Percentiles rank a stretch among this genome's conserved stretches.
Conservation (phyloP, 2,113 vertebrate species). For the Microcebus ravelobensis region DNA sequence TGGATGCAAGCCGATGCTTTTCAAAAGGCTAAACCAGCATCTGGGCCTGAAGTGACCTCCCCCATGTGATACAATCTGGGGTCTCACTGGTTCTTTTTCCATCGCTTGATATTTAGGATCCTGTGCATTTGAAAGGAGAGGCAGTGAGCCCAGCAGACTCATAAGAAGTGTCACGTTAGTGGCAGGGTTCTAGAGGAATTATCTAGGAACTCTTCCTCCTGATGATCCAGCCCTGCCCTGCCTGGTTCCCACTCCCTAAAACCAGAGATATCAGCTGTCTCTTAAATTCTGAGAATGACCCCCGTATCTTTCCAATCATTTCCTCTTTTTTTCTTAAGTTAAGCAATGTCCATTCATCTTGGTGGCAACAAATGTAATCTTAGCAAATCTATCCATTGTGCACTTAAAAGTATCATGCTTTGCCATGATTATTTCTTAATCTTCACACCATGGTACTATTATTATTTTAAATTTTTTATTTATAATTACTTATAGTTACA, state of each 20-base stretch:
- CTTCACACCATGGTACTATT: background rate
- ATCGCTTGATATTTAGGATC: background rate
- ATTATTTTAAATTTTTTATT: no score
- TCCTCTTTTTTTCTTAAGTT: background rate
- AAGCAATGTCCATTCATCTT: background rate
- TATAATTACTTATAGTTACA: no score
- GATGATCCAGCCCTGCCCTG: background rate
- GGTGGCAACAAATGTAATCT: background rate
- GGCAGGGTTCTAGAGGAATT: background rate
- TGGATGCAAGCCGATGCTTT: background rate
- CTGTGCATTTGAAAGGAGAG: background rate
- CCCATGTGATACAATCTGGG: background rate
- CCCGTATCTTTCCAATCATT: background rate
- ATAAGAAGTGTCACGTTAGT: rapidly evolving
- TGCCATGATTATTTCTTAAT: background rate
- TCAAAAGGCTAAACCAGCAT: background rate
- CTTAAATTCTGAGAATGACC: background rate
- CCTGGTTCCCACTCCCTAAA: background rate
- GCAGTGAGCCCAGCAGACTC: background rate
- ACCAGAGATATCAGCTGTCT: background rate
- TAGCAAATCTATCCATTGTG: background rate
- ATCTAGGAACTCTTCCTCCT: background rate
- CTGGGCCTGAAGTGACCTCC: background rate
- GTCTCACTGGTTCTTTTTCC: background rate
- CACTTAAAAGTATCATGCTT: background rate